Evolutionary conservation across 2,888 invertebrate genomes (phyloP).

Genomic region (Parascotia fuliginaria): DNA sequence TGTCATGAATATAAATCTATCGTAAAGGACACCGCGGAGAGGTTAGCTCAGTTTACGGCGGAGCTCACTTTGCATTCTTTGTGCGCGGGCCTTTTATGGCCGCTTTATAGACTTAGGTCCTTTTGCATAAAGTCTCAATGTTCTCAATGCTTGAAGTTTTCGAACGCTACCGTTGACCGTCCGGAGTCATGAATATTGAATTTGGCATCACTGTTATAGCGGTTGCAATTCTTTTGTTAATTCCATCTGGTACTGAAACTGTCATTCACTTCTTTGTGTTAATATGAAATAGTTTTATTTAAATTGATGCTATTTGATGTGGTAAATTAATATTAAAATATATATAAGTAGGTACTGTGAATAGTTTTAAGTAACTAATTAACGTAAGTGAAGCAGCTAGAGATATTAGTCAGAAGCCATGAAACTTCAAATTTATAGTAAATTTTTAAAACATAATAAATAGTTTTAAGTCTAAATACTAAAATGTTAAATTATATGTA

Average conservation of each 20-base stretch:
- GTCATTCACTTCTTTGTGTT: slow-evolving; percentile 1
- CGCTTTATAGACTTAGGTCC: slow-evolving; percentile 81
- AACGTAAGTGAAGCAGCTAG: too few species aligned
- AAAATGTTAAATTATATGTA: slow-evolving; percentile 61
- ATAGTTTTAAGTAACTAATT: background rate
- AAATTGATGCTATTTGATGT: too few species aligned
- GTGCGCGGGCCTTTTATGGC: slow-evolving; percentile 78
- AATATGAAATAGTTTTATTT: too few species aligned
- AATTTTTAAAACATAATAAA: too few species aligned
- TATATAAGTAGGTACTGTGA: too few species aligned
- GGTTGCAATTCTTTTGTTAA: slow-evolving; percentile 14
- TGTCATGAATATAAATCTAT: slow-evolving; percentile 86
- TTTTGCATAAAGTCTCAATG: slow-evolving; percentile 79
- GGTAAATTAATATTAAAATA: too few species aligned
- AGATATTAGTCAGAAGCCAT: too few species aligned
- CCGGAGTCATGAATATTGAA: slow-evolving; percentile 42
- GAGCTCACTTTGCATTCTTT: slow-evolving; percentile 85
- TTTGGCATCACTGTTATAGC: slow-evolving; percentile 35
- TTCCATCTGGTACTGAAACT: slow-evolving; percentile 4
- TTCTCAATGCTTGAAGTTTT: slow-evolving; percentile 52
- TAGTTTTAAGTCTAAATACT: too few species aligned
- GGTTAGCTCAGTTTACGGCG: slow-evolving; percentile 76
- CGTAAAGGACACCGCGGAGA: slow-evolving; percentile 81
- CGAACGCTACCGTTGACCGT: slow-evolving; percentile 43
- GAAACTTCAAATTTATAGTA: too few species aligned